Conservation (phyloP, 35 echinoderm and acorn worm genomes). For the Eucidaris tribuloides region DNA sequence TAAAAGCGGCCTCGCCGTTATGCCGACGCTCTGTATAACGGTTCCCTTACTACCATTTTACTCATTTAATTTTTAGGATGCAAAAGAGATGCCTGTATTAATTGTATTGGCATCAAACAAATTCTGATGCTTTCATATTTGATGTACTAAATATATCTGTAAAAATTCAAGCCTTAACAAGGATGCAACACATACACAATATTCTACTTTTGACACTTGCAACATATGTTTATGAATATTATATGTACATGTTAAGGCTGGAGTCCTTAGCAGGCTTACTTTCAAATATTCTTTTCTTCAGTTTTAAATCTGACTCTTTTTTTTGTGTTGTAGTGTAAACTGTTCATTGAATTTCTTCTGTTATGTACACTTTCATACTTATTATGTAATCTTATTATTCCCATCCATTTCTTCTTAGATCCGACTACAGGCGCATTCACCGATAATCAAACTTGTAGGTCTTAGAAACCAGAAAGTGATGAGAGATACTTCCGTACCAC, state of each 20-base stretch:
- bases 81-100: too few species aligned
- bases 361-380: not conserved
- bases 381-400: not conserved
- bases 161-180: too few species aligned
- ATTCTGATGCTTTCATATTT: too few species aligned
- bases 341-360: not conserved
- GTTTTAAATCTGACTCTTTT: not conserved
- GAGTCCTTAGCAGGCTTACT: not conserved
- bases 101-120: too few species aligned
- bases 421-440: conserved; percentile 90
- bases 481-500: conserved; percentile 75
- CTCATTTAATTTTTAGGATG: too few species aligned
- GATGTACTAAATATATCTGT: too few species aligned
- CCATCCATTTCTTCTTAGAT: conserved; percentile 63
- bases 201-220: too few species aligned
- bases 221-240: not conserved
- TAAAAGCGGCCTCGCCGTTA: too few species aligned
- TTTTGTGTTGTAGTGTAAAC: not conserved
- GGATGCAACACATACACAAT: too few species aligned
- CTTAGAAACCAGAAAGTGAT: conserved; percentile 79
- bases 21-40: too few species aligned
- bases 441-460: conserved; percentile 80
- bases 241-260: not conserved
- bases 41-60: too few species aligned
- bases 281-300: not conserved